Percentiles rank a stretch among this genome's conserved stretches.
These are phyloP conservation scores for Hylia prasina DNA, from an alignment of 2,113 vertebrate genomes.

Conservation along the genomic window DNA sequence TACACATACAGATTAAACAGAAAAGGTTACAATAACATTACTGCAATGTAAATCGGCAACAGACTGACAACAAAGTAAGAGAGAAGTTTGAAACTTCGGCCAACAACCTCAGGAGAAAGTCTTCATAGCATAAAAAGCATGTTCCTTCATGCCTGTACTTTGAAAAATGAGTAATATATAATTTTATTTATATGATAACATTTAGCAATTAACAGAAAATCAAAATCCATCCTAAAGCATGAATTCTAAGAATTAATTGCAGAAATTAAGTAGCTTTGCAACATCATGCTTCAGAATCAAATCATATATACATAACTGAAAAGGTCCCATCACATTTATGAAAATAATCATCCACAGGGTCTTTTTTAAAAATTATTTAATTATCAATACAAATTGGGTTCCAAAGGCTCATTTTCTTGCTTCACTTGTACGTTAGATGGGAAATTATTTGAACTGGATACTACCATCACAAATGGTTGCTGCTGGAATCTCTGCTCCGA, in stretches of 20 bases:
- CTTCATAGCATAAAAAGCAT: constrained; percentile 67
- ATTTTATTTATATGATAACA: constrained; percentile 40
- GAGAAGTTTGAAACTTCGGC: constrained; percentile 59
- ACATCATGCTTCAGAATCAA: constrained; percentile 62
- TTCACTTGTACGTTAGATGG: constrained; percentile 67
- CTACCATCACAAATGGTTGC: constrained; percentile 78
- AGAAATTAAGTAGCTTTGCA: constrained; percentile 63
- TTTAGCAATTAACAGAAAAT: constrained; percentile 58
- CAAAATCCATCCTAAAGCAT: constrained; percentile 65
- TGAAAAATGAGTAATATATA: constrained; percentile 54
- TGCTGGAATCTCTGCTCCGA: constrained; percentile 64
- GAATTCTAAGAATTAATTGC: constrained; percentile 64
- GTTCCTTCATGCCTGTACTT: constrained; percentile 72
- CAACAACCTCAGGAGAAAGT: constrained; percentile 57
- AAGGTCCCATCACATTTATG: constrained; percentile 67
- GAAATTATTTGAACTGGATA: constrained; percentile 71
- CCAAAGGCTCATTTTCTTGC: constrained; percentile 70
- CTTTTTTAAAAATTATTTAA: not conserved
- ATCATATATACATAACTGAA: constrained; percentile 58
- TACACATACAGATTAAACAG: constrained; percentile 58
- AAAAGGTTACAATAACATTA: constrained; percentile 38
- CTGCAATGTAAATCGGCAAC: constrained; percentile 42
- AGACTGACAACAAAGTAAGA: constrained; percentile 54
- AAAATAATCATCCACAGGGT: constrained; percentile 62
- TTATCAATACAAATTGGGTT: constrained; percentile 61